Conservation (phyloP, 2,113 vertebrate genomes). For the Orientallactaga bullata region DNA sequence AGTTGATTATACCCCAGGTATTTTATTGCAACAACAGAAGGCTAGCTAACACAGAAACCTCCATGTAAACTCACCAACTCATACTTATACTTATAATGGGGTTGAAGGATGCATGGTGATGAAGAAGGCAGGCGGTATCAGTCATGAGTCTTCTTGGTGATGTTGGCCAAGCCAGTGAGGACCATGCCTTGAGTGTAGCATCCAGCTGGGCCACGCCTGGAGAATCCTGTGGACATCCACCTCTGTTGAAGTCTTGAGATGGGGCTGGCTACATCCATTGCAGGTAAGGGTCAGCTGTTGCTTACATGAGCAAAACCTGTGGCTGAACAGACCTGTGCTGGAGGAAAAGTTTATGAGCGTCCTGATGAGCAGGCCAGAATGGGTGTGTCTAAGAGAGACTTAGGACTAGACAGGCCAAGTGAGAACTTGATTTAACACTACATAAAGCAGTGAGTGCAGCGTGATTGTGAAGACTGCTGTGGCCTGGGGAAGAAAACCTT, state of each 20-base stretch:
- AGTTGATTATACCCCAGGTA: neutral
- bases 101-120: fast-evolving
- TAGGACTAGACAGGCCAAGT: neutral
- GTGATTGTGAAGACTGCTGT: neutral
- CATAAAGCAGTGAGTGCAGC: neutral
- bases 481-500: too few relatives aligned
- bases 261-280: neutral
- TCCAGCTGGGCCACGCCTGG: neutral
- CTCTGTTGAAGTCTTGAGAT: neutral
- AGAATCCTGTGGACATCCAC: neutral
- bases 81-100: neutral
- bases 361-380: neutral
- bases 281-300: neutral
- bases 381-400: neutral
- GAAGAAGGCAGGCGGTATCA: too few relatives aligned
- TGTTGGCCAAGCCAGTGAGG: neutral
- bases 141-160: neutral
- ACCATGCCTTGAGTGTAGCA: neutral
- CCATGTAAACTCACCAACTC: neutral
- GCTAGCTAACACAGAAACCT: neutral
- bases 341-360: neutral
- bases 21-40: neutral
- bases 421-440: neutral
- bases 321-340: neutral
- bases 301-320: neutral